Base-by-base conservation (phyloP, 2,888 invertebrate genomes). In the Mythimna impura region DNA sequence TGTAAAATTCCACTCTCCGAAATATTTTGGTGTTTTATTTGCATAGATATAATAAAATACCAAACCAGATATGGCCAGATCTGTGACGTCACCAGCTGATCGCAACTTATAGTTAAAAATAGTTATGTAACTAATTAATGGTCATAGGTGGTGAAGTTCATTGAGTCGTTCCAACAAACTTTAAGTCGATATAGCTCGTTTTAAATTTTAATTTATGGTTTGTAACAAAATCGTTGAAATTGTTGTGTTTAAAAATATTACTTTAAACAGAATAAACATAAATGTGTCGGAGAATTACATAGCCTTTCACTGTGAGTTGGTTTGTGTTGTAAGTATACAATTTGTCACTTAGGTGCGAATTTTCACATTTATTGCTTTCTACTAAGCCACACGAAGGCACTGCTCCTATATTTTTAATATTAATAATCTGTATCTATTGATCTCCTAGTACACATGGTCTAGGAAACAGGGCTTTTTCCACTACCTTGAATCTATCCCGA, bases 1-100 rank as follows among this genome's bases (percentile, higher is more conserved):
- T 74, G 75, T 81, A 78, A 76, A 79, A 82, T 82, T 81, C 74
- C 71, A 71, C 17, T 62, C 50, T 47, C 54, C 43, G 71, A 66
- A 70, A 76, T 78, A 78, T 73, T 78, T 67, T 22, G 74, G 43
- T 54, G 69, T 67, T 68, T 64, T 66, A 82, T 85, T 74, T 69
- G 61, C 70, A 81, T 73, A 77, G 47, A 74, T 71, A 66, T 12
- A 43, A 43, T 14, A 40, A 5, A 64, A 55, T 78, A 66, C 30
- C 34, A 69, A 83, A 73, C 75, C 69, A 66, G 77, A 68, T 70
- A 66, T 30, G 43, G 67, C 81, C 55, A 65, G 77, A 71, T 75
- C 22, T 2, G n/a, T 81, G 77, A 76, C 85, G 77, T 81, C 83
- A 74, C 0, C 4, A 17, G n/a, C 40, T 71, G 12, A 64, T 62